Base-by-base conservation (phyloP, 2,888 invertebrate genomes). In the Ectemnius cavifrons region DNA sequence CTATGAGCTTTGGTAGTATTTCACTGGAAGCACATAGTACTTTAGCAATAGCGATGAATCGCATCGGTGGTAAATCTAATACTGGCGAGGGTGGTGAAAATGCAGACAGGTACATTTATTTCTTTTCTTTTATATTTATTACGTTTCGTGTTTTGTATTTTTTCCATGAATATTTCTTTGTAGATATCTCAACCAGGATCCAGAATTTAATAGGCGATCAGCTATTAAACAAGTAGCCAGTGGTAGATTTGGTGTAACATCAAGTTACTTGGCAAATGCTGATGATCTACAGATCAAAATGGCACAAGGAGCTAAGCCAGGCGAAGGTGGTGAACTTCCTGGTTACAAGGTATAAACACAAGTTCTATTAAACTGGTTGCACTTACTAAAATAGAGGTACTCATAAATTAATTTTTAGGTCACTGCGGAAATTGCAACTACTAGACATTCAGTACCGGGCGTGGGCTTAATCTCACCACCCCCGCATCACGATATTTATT, bases 201-300 rank as follows among this genome's bases (percentile, higher is more conserved):
- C 95, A 0, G 93, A 96, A 73, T 94, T 94, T 89, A 97, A 96
- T 91, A 95, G 94, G 83, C 94, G 99, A 13, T 99, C 99, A 0
- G 96, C 99, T 8, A 99, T 99, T 89, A 99, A 99, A 91, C 99
- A 99, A 93, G 98, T 99, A 16, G 99, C 99, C 6, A 98, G 98
- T 6, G 99, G 99, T 6, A 94, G 99, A 63, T 99, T 99, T 92
- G 99, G 99, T 8, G 99, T 99, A 3, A 99, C 99, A 0, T 98
- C 98, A 14, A 96, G 98, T 0, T 99, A 99, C 91, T 92, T 99
- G 81, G 98, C 99, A 8, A 97, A 99, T 92, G 97, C 99, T 0
- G 99, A 99, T 91, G 99, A 99, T 91, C 91, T 99, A 81, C 99
- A 99, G 92, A 99, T 99, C 89, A 99, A 99, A 92, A 99, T 99